These are phyloP conservation scores for Cantharis nigra DNA, from an alignment of 2,888 invertebrate genomes.

Conservation along the genomic window DNA sequence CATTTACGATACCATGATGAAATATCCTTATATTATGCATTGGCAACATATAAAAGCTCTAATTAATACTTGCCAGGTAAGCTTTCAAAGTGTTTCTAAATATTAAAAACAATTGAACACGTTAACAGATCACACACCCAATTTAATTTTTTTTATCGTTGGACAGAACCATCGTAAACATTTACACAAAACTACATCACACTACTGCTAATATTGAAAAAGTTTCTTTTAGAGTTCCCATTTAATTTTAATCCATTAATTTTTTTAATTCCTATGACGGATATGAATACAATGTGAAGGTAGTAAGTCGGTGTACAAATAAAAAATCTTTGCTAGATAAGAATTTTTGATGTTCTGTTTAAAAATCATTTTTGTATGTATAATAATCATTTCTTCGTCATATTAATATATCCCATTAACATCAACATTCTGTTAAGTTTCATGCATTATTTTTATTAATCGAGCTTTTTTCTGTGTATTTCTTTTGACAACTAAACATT, in stretches of 20 bases:
- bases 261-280: background rate
- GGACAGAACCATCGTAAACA: background rate
- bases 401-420: background rate
- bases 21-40: constrained; percentile 95
- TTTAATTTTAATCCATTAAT: background rate
- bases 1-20: constrained; percentile 89
- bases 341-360: background rate
- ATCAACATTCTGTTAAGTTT: background rate
- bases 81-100: background rate
- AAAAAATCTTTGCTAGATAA: background rate
- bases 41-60: constrained; percentile 92
- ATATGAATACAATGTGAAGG: background rate
- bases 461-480: background rate
- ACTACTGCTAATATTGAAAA: background rate
- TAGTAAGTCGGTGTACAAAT: background rate
- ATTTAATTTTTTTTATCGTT: background rate
- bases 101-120: background rate
- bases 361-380: background rate
- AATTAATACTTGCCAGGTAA: constrained; percentile 84
- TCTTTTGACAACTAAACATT: constrained; percentile 35
- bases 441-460: background rate
- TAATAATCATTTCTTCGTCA: background rate
- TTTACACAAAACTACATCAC: background rate
- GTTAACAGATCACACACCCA: background rate
- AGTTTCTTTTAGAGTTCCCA: background rate